Evolutionary conservation across 2,797 vertebrate genomes (phyloP).

Genomic region (Betta splendens): DNA sequence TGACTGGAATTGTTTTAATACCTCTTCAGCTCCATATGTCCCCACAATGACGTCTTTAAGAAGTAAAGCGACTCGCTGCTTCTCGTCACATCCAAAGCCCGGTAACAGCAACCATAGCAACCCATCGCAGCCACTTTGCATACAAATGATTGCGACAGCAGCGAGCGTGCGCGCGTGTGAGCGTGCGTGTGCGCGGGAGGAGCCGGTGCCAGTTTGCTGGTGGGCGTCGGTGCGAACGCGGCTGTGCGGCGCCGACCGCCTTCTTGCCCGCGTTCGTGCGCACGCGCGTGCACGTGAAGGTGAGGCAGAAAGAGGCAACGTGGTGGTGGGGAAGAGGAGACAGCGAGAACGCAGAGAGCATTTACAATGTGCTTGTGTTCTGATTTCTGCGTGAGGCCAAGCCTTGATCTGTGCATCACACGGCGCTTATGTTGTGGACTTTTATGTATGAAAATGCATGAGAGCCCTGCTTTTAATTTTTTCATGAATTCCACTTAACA

Average conservation of each 20-base stretch:
- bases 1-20: constrained; percentile 19
- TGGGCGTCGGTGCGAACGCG: constrained; percentile 65
- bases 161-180: constrained; percentile 65
- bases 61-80: constrained; percentile 56
- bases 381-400: constrained; percentile 61
- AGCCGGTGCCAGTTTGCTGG: constrained; percentile 69
- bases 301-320: constrained; percentile 14
- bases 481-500: constrained; percentile 5
- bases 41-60: constrained; percentile 38
- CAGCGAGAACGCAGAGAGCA: constrained; percentile 59
- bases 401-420: constrained; percentile 58
- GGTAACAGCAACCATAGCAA: constrained; percentile 77
- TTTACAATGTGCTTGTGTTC: constrained; percentile 62
- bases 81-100: constrained; percentile 73
- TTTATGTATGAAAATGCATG: constrained; percentile 45
- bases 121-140: constrained; percentile 67
- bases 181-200: constrained; percentile 62
- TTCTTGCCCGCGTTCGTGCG: constrained; percentile 1
- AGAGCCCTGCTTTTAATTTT: constrained; percentile 22
- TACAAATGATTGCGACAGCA: constrained; percentile 71
- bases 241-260: constrained; percentile 29
- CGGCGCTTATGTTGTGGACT: constrained; percentile 49
- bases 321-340: constrained; percentile 39
- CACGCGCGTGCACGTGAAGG: constrained; percentile 15
- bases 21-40: constrained; percentile 22